These are phyloP conservation scores for Leptatherina wallacei DNA, from an alignment of 2,797 vertebrate genomes.

Conservation along the genomic window DNA sequence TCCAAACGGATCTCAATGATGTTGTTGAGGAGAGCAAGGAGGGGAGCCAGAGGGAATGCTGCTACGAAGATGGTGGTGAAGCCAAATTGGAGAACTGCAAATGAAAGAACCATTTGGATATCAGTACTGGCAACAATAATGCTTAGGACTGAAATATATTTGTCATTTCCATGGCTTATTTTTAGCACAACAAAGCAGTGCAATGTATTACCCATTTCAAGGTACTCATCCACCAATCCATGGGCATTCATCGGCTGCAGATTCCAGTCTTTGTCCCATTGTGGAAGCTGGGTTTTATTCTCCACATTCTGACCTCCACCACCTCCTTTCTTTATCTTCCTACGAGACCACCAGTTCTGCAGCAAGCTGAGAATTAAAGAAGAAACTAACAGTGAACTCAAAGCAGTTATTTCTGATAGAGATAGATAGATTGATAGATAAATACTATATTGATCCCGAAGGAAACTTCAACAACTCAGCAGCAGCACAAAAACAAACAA, in stretches of 20 bases:
- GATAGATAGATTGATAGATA: too few relatives aligned
- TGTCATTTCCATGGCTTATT: conserved; percentile 1
- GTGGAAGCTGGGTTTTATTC: conserved; percentile 91
- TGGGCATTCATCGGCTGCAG: conserved; percentile 98
- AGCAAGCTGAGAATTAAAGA: conserved; percentile 84
- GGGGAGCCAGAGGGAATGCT: conserved; percentile 96
- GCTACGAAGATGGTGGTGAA: conserved; percentile 99
- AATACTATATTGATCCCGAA: too few relatives aligned
- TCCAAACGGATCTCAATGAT: conserved; percentile 98
- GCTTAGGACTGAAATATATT: conserved; percentile 1
- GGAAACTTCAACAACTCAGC: too few relatives aligned
- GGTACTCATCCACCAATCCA: conserved; percentile 96
- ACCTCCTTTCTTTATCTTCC: conserved; percentile 93
- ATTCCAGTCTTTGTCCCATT: conserved; percentile 99
- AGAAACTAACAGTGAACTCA: conserved; percentile 49
- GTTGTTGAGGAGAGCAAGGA: conserved; percentile 97
- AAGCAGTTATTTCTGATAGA: conserved; percentile 67
- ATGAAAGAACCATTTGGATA: conserved; percentile 27
- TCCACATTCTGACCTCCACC: conserved; percentile 88
- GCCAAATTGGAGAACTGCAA: conserved; percentile 95
- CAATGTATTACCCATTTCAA: conserved; percentile 93
- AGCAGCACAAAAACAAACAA: too few relatives aligned
- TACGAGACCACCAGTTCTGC: conserved; percentile 99
- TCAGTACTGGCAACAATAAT: conserved; percentile 16
- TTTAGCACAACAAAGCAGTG: not conserved